Base-by-base conservation (phyloP, 2,113 vertebrate genomes). In the Callionymus lyra region DNA sequence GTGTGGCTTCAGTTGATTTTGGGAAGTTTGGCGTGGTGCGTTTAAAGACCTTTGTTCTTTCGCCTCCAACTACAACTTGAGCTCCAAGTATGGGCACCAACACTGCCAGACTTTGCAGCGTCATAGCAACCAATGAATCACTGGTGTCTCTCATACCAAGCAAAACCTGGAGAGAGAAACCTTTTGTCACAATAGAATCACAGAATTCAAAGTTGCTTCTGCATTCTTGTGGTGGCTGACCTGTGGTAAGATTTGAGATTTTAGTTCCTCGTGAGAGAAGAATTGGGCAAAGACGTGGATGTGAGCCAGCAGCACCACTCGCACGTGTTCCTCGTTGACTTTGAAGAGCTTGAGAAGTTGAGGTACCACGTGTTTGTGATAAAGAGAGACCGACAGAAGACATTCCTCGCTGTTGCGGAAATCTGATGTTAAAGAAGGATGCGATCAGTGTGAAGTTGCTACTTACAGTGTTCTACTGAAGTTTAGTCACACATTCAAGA, bases 1-100 rank as follows among this genome's bases (percentile, higher is more conserved):
- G 90, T 19, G 91, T 92, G 65, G 87, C 72, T 34, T 94, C 89
- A 10, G 81, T 70, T 5, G 86, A 91, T 84, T 87, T 97, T 34
- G 83, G 89, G 70, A 99, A 99, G 63, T 90, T 89, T 6, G 95
- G 95, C 2, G 86, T 90, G 16, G 89, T 91, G 54, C 88, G 81
- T 80, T 95, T 99, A 80, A 99, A 99, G 70, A 99, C 92, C 73
- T 93, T 98, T 0, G 74, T 87, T 74, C 94, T 86, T 68, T 92
- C 88, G 47, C 95, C 95, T 21, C 95, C 95, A 15, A 99, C 92
- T 35, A 99, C 95, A 27, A 95, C 89, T 31, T 98, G 89, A 34
- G 95, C 93, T 19, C 95, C 95, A 0, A 99, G 88, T 6, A 97
- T 59, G 4, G 94, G 94, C 39, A 99, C 95, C 6, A 99, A 76